Base-by-base conservation (phyloP, 2,797 vertebrate genomes). In the Lagodon rhomboides region DNA sequence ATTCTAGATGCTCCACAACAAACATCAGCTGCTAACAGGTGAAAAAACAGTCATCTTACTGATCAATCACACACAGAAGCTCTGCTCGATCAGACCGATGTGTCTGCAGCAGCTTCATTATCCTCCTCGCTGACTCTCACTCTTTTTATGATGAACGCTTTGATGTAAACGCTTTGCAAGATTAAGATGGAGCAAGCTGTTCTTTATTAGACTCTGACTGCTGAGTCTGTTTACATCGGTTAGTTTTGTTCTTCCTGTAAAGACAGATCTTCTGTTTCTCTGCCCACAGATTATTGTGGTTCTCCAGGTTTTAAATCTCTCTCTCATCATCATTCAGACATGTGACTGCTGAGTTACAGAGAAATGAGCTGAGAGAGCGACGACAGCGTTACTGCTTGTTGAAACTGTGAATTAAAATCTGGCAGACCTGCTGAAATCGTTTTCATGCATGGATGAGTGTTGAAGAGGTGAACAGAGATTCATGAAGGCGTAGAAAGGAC, bases 401-500 rank as follows among this genome's bases (percentile, higher is more conserved):
- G 23, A 73, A 73, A 54, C 3, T 62, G 22, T 75, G 60, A 77
- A 63, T 67, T 46, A n/a, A 69, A 66, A 54, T 68, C 73, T 73
- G 51, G 15, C 64, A 77, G 61, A 71, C 34, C 54, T 58, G 53
- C 66, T 75, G 13, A 67, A 58, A 80, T 63, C 3, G 67, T 50
- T 76, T 73, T 55, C 38, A 78, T 66, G 75, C 70, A 69, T 62
- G 69, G 23, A n/a, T 73, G 41, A 73, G 60, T 44, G 38, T 15
- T 59, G 25, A 76, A 63, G 68, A 73, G 55, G 3, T 30, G 27
- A 78, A 58, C 50, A 73, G 68, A 70, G 63, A 71, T 77, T 55
- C 44, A 44, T 46, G 23, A 59, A 65, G 63, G 61, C 23, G 18
- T 43, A 20, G 18, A 30, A 38, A 51, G 25, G 47, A 22, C 43